Conservation (phyloP, 1,140 invertebrate species). For the Gonioctena quinquepunctata region DNA sequence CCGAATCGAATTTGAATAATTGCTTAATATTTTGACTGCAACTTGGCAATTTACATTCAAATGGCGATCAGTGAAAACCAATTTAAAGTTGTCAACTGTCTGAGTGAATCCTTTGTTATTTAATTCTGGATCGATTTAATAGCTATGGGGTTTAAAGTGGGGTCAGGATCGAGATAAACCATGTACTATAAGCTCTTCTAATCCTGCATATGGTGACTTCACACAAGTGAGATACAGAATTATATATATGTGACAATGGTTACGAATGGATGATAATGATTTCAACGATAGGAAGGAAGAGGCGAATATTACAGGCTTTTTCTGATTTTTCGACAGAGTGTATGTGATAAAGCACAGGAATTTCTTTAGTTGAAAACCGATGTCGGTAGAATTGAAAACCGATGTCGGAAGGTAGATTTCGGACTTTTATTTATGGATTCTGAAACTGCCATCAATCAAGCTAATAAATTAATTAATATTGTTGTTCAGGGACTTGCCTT, state of each 20-base stretch:
- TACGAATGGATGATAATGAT: too few species aligned
- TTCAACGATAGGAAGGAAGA: too few species aligned
- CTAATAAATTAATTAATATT: too few species aligned
- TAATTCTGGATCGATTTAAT: conserved; percentile 54
- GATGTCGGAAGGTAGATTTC: too few species aligned
- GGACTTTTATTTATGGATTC: too few species aligned
- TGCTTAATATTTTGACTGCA: conserved; percentile 55
- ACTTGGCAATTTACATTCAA: conserved; percentile 55
- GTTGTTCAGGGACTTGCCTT: too few species aligned
- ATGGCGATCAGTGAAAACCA: conserved; percentile 53
- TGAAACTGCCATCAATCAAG: too few species aligned
- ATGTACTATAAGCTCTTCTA: conserved; percentile 16
- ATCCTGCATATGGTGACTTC: conserved; percentile 42
- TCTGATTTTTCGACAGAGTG: too few species aligned
- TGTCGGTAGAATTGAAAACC: too few species aligned
- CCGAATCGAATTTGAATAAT: conserved; percentile 43
- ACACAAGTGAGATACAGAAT: conserved; percentile 34
- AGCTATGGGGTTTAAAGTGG: conserved; percentile 29
- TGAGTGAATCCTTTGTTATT: conserved; percentile 54
- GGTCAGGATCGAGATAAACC: conserved; percentile 17
- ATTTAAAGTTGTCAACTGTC: conserved; percentile 56
- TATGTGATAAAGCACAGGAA: too few species aligned
- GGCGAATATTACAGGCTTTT: too few species aligned
- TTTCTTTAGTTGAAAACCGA: too few species aligned
- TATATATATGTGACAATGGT: not conserved